phyloP scores from a whole-genome alignment of 64 coral and sea anemone species.

The Stichodactyla helianthus region DNA sequence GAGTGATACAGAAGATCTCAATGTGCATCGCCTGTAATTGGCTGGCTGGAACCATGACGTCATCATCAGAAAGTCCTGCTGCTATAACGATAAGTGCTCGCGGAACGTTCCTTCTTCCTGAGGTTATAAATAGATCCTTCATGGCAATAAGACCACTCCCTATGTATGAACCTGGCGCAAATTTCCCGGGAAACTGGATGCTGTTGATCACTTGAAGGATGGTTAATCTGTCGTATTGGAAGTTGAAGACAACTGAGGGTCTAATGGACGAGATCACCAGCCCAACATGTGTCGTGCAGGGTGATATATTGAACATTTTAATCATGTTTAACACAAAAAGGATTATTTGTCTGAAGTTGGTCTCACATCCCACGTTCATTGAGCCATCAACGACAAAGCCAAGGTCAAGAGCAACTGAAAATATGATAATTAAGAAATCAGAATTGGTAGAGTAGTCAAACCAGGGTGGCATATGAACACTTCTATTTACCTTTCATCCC shows the following conservation, averaged over 20 bases:
- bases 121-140: constrained; percentile 2
- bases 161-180: constrained; percentile 52
- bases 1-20: constrained; percentile 35
- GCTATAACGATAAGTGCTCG: constrained; percentile 34
- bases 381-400: constrained; percentile 71
- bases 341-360: constrained; percentile 60
- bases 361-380: constrained; percentile 37
- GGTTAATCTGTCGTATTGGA: constrained; percentile 30
- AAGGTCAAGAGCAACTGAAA: constrained; percentile 50
- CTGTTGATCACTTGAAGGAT: constrained; percentile 31
- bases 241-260: constrained; percentile 51
- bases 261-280: constrained; percentile 34
- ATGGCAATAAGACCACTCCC: constrained; percentile 43
- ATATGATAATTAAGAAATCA: neutral
- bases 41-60: constrained; percentile 34
- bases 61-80: constrained; percentile 49
- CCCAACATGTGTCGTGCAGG: constrained; percentile 35
- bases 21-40: constrained; percentile 18
- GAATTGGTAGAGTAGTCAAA: neutral
- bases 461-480: neutral
- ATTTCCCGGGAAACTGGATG: constrained; percentile 39
- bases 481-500: constrained; percentile 12
- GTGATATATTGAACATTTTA: constrained; percentile 36
- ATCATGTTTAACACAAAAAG: constrained; percentile 47
- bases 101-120: constrained; percentile 14